Percentiles rank a stretch among this genome's conserved stretches.
These are phyloP conservation scores for Dicentrarchus labrax DNA, from an alignment of 2,113 vertebrate genomes.

Conservation along the genomic window DNA sequence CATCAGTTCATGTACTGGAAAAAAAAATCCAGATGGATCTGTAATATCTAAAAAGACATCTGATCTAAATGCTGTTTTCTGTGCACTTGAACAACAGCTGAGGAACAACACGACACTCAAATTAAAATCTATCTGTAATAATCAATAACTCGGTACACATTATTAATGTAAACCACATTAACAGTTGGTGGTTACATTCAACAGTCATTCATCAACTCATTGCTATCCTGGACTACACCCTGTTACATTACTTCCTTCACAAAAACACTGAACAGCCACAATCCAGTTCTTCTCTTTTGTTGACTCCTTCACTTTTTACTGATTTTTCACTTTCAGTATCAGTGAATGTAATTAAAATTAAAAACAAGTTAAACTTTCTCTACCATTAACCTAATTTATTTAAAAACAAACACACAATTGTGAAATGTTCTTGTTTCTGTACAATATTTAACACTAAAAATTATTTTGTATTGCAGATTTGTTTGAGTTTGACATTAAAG, in stretches of 20 bases:
- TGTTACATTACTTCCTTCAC: neutral
- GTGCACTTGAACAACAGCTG: constrained; percentile 18
- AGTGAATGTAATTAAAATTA: neutral
- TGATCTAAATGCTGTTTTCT: constrained; percentile 9
- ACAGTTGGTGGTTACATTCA: constrained; percentile 56
- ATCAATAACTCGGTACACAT: constrained; percentile 43
- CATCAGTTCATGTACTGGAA: neutral
- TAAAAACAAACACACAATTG: neutral
- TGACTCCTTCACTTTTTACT: neutral
- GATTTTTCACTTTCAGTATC: neutral
- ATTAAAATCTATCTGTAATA: constrained; percentile 11
- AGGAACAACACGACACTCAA: neutral
- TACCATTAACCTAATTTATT: no score
- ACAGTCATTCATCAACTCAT: constrained; percentile 29
- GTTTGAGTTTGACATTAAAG: neutral
- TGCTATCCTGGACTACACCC: neutral
- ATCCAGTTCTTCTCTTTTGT: neutral
- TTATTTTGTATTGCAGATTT: neutral
- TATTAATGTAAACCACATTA: constrained; percentile 29
- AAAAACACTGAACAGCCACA: neutral
- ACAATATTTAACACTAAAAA: neutral
- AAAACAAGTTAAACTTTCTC: neutral
- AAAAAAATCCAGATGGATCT: neutral
- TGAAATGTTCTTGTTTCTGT: neutral
- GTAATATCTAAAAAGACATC: neutral